Evolutionary conservation across 2,888 invertebrate genomes (phyloP).

Genomic region (Brassicogethes aeneus): DNA sequence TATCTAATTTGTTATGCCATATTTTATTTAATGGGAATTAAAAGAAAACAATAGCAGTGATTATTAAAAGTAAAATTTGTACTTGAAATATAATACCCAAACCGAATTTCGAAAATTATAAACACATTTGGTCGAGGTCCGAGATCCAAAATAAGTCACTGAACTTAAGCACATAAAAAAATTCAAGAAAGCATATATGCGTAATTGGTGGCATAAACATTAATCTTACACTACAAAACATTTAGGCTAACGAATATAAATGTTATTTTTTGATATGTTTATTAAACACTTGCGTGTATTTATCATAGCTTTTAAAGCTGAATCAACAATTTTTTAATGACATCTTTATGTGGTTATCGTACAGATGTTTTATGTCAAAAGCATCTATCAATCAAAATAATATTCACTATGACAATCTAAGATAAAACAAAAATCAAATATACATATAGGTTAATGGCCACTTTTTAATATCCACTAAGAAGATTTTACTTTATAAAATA

Average conservation of each 20-base stretch:
- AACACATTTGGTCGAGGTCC: background rate
- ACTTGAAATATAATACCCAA: too few relatives aligned
- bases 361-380: conserved; percentile 12
- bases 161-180: conserved; percentile 1
- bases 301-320: conserved; percentile 22
- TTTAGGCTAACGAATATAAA: conserved; percentile 3
- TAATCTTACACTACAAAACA: conserved; percentile 2
- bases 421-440: too few relatives aligned
- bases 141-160: background rate
- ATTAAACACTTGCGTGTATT: conserved; percentile 23
- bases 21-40: too few relatives aligned
- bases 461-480: too few relatives aligned
- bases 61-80: too few relatives aligned
- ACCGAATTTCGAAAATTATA: too few relatives aligned
- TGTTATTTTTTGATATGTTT: conserved; percentile 14
- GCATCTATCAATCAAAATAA: background rate
- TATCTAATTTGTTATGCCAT: too few relatives aligned
- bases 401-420: too few relatives aligned
- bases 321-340: conserved; percentile 23
- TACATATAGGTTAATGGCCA: too few relatives aligned
- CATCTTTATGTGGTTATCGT: conserved; percentile 19
- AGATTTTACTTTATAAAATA: too few relatives aligned
- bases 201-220: conserved; percentile 2
- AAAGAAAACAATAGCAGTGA: too few relatives aligned
- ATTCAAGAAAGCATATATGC: background rate